phyloP scores from a whole-genome alignment of 2,888 invertebrate species.

The Gryllus longicercus region DNA sequence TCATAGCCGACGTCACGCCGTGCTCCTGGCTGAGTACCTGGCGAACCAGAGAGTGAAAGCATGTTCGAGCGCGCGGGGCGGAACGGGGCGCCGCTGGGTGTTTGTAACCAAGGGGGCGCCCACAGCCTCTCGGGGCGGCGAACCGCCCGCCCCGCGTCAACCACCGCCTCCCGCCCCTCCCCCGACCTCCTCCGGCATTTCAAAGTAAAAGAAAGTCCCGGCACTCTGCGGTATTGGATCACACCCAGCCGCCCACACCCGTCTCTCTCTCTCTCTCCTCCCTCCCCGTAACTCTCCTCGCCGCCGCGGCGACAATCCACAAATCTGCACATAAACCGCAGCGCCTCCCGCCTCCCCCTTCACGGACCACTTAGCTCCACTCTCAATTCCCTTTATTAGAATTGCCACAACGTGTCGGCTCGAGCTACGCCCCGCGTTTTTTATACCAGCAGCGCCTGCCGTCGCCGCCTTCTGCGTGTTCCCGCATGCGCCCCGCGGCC shows the following conservation, averaged over 20 bases:
- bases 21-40: background rate
- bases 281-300: background rate
- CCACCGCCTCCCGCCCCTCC: background rate
- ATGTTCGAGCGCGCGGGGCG: background rate
- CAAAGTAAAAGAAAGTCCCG: background rate
- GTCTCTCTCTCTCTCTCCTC: background rate
- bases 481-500: background rate
- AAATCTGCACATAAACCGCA: background rate
- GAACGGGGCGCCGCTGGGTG: background rate
- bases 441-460: background rate
- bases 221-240: conserved; percentile 17
- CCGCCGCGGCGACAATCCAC: background rate
- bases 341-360: background rate
- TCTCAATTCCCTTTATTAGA: conserved; percentile 17
- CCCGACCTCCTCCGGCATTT: background rate
- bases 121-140: background rate
- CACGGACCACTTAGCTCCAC: conserved; percentile 17
- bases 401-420: conserved; percentile 17
- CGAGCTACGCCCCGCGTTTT: background rate
- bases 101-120: background rate
- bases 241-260: background rate
- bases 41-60: background rate
- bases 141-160: background rate
- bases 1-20: background rate
- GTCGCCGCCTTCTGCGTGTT: background rate